These are phyloP conservation scores for Aurelia aurita complex sp. Pacific DNA, from an alignment of 30 jellyfish, hydroid and myxozoan genomes.

Conservation along the genomic window DNA sequence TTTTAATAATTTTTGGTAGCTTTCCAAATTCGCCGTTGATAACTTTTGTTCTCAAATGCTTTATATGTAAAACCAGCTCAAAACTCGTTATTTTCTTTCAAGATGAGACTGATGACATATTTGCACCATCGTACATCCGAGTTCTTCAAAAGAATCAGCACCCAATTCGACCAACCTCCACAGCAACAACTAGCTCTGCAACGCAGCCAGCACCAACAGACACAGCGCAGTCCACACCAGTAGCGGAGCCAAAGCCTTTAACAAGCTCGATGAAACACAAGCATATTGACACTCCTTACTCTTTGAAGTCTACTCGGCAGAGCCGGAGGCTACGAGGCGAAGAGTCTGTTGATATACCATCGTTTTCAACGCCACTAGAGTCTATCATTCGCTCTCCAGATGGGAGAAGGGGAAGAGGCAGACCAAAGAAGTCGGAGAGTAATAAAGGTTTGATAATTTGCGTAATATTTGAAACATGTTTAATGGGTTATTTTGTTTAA, in stretches of 20 bases:
- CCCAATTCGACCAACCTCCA: constrained; percentile 47
- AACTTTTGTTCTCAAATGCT: no score
- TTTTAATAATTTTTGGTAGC: no score
- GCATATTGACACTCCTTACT: background rate
- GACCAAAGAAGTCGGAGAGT: constrained; percentile 1
- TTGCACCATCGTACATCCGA: constrained; percentile 72
- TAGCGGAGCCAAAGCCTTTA: background rate
- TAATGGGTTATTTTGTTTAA: no score
- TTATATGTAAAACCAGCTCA: no score
- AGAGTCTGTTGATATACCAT: constrained; percentile 48
- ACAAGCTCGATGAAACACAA: background rate
- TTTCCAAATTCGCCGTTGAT: no score
- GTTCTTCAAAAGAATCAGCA: constrained; percentile 53
- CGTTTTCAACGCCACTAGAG: constrained; percentile 55
- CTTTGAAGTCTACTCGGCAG: constrained; percentile 47
- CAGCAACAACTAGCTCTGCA: background rate
- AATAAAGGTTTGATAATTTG: background rate
- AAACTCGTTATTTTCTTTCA: no score
- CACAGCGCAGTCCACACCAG: background rate
- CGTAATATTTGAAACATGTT: no score
- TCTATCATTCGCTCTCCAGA: constrained; percentile 51
- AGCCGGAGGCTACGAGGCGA: constrained; percentile 68
- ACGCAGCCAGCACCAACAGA: constrained; percentile 1
- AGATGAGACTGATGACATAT: constrained; percentile 60
- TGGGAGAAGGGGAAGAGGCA: constrained; percentile 19